Percentiles rank a stretch among this genome's conserved stretches.
These are phyloP conservation scores for Amphipoea lucens DNA, from an alignment of 2,888 invertebrate species.

Conservation along the genomic window DNA sequence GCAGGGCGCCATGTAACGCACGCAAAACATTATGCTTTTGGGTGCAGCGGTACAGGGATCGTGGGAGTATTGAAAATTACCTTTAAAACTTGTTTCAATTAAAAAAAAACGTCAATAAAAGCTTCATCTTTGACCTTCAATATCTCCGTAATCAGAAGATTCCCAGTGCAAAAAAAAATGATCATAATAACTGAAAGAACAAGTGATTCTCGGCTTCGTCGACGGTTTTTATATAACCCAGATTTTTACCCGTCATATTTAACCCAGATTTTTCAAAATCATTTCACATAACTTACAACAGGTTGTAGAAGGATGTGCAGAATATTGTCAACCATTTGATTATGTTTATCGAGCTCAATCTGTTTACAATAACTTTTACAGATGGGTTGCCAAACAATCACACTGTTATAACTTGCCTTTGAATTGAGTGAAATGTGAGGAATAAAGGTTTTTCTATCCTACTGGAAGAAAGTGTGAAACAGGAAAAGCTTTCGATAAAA, in stretches of 20 bases:
- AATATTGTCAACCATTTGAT: slow-evolving; percentile 14
- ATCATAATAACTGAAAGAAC: not conserved
- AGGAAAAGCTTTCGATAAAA: not conserved
- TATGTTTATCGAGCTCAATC: slow-evolving; percentile 6
- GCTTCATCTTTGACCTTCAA: not conserved
- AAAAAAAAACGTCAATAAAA: not conserved
- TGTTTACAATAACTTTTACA: slow-evolving; percentile 20
- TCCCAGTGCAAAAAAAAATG: not conserved
- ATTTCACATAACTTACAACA: not conserved
- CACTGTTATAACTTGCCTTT: not conserved
- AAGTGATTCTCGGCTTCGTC: not conserved
- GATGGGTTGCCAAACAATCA: slow-evolving; percentile 12
- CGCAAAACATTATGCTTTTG: no score
- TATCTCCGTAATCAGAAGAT: not conserved
- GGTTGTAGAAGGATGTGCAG: not conserved
- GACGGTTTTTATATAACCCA: not conserved
- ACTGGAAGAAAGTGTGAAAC: not conserved
- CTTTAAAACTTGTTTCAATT: not conserved
- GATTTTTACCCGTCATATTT: not conserved
- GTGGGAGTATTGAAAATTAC: not conserved
- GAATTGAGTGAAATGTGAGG: not conserved
- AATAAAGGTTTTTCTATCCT: not conserved
- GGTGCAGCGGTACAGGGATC: no score
- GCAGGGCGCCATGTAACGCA: no score
- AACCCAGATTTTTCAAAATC: not conserved